Base-by-base conservation (phyloP, 1,140 invertebrate genomes). In the Archegozetes longisetosus region DNA sequence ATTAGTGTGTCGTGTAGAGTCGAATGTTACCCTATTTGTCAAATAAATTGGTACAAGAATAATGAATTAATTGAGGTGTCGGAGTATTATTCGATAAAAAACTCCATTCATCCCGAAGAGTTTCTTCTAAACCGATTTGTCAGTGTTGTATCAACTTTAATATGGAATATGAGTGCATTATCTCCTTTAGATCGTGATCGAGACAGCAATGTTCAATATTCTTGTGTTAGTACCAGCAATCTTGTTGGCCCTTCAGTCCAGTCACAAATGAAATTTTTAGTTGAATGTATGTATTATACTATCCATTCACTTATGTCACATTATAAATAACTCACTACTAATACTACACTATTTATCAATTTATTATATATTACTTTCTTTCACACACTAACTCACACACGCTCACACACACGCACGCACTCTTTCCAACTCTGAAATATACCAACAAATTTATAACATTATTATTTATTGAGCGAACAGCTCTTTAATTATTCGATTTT, bases 21-120 rank as follows among this genome's bases (percentile, higher is more conserved):
- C 23, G 88, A 93, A 69, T 92, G 88, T 70, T 85, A 81, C 4
- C 88, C 88, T 0, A 29, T 84, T 13, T 92, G 88, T 70, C 78
- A 80, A 29, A 82, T 93, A 49, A 76, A 81, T 14, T 93, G 89
- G 89, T 76, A 82, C 52, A 88, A 85, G 69, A 81, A 88, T 67
- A 82, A 80, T 2, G 22, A 68, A 40, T 22, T 27, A 12, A 51
- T 67, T 13, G 51, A 56, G 17, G 29, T 56, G 23, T 13, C 48
- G 12, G 61, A 62, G 24, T 52, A 61, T n/a, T 68, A 62, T 59
- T 52, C 59, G 9, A 79, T 86, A 12, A 77, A 77, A 49, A 79
- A 77, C 40, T 77, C 75, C 29, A 80, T 80, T 32, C 74, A 81
- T 69, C 73, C 80, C 47, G 73, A 85, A 56, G 80, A 88, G 70